These are phyloP conservation scores for Macroramphosus scolopax DNA, from an alignment of 2,797 vertebrate genomes.

Conservation along the genomic window DNA sequence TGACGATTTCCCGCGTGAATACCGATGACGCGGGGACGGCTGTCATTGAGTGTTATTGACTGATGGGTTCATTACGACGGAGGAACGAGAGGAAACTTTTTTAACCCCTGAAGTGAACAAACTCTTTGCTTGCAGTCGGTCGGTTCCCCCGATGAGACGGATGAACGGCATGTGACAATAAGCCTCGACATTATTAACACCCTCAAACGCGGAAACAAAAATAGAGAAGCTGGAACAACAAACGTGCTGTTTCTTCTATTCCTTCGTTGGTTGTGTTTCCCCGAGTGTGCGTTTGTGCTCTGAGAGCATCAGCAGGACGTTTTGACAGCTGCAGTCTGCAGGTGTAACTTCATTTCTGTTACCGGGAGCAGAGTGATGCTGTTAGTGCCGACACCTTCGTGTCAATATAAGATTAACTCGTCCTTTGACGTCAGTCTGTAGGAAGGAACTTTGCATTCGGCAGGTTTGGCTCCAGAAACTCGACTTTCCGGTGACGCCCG, in stretches of 20 bases:
- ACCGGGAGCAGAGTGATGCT: constrained; percentile 17
- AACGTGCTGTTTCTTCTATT: no score
- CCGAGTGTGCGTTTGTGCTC: constrained; percentile 6
- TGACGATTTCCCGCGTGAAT: constrained; percentile 76
- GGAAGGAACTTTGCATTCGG: no score
- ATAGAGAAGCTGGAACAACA: not conserved
- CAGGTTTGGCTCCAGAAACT: no score
- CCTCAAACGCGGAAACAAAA: no score
- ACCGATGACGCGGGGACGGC: constrained; percentile 62
- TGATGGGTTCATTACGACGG: constrained; percentile 72
- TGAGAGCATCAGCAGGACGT: constrained; percentile 40
- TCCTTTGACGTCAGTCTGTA: no score
- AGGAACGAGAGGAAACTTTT: constrained; percentile 47
- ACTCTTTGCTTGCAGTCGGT: not conserved
- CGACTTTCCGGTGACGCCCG: no score
- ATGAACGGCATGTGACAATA: no score
- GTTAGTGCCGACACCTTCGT: constrained; percentile 34
- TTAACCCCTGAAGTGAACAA: no score
- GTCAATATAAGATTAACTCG: no score
- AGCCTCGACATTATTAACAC: no score
- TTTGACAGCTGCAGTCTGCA: constrained; percentile 61
- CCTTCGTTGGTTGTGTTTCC: constrained; percentile 7
- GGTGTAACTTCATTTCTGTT: constrained; percentile 55
- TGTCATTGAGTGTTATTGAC: constrained; percentile 75
- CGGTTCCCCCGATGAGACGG: not conserved